These are phyloP conservation scores for Tetramorium alpestre DNA, from an alignment of 1,140 invertebrate genomes.

Conservation along the genomic window DNA sequence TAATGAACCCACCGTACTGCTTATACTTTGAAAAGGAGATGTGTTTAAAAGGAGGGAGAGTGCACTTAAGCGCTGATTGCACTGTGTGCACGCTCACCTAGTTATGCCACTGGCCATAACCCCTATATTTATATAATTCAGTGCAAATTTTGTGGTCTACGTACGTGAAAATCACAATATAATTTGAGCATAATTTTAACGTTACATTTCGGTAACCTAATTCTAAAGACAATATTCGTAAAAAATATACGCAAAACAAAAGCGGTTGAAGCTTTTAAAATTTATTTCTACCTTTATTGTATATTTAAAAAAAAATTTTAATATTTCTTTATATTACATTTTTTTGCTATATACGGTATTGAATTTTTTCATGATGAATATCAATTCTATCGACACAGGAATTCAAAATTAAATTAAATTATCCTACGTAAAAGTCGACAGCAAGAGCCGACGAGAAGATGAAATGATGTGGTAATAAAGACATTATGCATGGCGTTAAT, in stretches of 20 bases:
- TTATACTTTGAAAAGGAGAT: slow-evolving; percentile 40
- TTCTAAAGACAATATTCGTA: background rate
- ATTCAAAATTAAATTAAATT: background rate
- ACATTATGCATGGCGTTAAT: slow-evolving; percentile 50
- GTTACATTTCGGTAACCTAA: background rate
- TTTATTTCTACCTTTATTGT: background rate
- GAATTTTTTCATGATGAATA: background rate
- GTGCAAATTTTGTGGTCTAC: slow-evolving; percentile 39
- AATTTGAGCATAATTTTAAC: background rate
- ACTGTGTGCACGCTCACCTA: slow-evolving; percentile 34
- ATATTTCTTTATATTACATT: background rate
- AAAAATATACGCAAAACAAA: background rate
- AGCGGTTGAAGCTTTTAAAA: background rate
- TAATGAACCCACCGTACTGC: slow-evolving; percentile 31
- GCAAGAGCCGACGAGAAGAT: slow-evolving; percentile 14
- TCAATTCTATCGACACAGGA: background rate
- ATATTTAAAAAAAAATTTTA: background rate
- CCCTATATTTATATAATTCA: slow-evolving; percentile 50
- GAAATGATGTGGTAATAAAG: slow-evolving; percentile 30
- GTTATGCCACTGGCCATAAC: slow-evolving; percentile 48
- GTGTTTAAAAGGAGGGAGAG: slow-evolving; percentile 31
- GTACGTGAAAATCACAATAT: slow-evolving; percentile 30
- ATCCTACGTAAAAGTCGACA: background rate
- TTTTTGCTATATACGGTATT: background rate
- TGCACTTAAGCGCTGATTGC: slow-evolving; percentile 55